A percentile compares a stretch with the other conserved stretches of the same genome.
These are phyloP conservation scores for Hyles euphorbiae DNA, from an alignment of 1,140 invertebrate species.

Conservation along the genomic window DNA sequence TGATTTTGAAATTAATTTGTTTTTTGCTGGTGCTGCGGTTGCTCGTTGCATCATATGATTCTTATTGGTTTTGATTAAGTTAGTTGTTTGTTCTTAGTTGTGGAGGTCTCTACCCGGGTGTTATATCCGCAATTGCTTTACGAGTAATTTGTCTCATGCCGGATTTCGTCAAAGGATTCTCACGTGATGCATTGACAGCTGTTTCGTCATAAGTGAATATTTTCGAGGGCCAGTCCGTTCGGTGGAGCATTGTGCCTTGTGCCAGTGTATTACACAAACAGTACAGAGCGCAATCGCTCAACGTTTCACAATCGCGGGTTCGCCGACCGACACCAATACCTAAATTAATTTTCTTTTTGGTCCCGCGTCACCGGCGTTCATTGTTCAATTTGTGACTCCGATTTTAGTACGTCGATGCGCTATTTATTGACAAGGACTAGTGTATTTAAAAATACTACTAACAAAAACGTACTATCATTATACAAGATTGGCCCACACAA, in stretches of 20 bases:
- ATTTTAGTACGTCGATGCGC: constrained; percentile 34
- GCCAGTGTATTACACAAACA: constrained; percentile 65
- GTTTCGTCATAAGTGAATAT: constrained; percentile 59
- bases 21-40: too few species aligned
- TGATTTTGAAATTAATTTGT: too few species aligned
- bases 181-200: constrained; percentile 8
- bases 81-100: too few species aligned
- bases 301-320: constrained; percentile 68
- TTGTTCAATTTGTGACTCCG: constrained; percentile 62
- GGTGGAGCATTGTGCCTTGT: constrained; percentile 59
- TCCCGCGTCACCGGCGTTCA: constrained; percentile 49
- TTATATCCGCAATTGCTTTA: too few species aligned
- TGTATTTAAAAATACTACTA: not conserved
- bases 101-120: too few species aligned
- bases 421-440: constrained; percentile 18
- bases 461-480: too few species aligned
- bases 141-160: too few species aligned
- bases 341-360: constrained; percentile 73
- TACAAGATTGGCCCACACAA: too few species aligned
- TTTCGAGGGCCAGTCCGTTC: constrained; percentile 50
- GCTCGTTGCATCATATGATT: too few species aligned
- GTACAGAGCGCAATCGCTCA: constrained; percentile 60
- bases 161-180: constrained; percentile 6
- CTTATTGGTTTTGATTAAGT: too few species aligned
- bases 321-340: constrained; percentile 69